Evolutionary conservation across 2,888 invertebrate species (phyloP).

Genomic region (Rhingia campestris): DNA sequence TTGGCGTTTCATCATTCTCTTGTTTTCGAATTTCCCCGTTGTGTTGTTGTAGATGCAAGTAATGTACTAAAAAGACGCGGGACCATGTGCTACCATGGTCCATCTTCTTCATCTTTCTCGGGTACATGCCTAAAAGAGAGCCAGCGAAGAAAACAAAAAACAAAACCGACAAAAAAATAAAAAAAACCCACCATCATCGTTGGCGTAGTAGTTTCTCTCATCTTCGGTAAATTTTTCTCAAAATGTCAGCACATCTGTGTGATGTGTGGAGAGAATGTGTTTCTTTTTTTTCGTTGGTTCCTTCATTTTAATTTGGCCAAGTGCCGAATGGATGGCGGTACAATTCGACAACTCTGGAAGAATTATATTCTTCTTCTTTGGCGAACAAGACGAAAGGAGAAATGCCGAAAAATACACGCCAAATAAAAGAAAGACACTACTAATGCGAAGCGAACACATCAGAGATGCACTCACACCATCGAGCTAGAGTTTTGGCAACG

Average conservation of each 20-base stretch:
- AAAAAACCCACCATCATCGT: neutral
- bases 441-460: conserved; percentile 15
- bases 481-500: conserved; percentile 27
- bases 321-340: conserved; percentile 1
- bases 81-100: conserved; percentile 66
- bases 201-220: conserved; percentile 8
- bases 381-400: conserved; percentile 23
- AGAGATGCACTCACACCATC: conserved; percentile 24
- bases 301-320: conserved; percentile 7
- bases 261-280: conserved; percentile 23
- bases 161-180: conserved; percentile 28
- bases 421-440: neutral
- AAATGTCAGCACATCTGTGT: conserved; percentile 20
- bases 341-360: conserved; percentile 12
- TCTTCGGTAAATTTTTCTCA: neutral
- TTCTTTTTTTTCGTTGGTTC: neutral
- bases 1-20: conserved; percentile 38
- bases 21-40: conserved; percentile 23
- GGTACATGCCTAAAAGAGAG: conserved; percentile 28
- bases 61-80: conserved; percentile 56
- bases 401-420: conserved; percentile 23
- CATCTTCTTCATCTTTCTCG: conserved; percentile 22
- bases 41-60: conserved; percentile 28
- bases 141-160: conserved; percentile 35
- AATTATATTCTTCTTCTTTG: conserved; percentile 7